Evolutionary conservation across 2,797 vertebrate genomes (phyloP), one percentile per base, ranked within the genome.

Genomic region (Phoxinus dragarum): DNA sequence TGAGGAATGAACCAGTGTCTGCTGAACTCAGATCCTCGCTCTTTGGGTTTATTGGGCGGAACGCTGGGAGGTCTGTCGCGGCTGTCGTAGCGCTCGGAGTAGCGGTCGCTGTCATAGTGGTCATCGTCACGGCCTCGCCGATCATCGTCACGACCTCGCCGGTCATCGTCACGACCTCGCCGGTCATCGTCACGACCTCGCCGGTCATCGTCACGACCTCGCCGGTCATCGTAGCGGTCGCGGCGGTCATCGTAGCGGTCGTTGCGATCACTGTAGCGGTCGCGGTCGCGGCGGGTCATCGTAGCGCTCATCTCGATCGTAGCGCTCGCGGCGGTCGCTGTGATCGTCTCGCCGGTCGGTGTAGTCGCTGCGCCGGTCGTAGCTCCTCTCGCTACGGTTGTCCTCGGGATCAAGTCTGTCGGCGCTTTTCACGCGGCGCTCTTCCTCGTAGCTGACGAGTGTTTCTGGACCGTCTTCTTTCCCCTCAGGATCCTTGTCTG

Each of bases 41-140:
- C 83, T 79, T 5, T 71, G 42, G 93, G 93, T 54, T 94, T 94
- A 74, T 85, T 91, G 69, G 80, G 36, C 3, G 93, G 92, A 19
- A 90, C 27, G 3, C 40, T 81, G 0, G 90, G 87, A 5, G 93
- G 89, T 88, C 71, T 90, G 38, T 89, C 88, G 47, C n/a, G 86
- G 31, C 83, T 78, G 23, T 86, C 80, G 16, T 80, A n/a, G 11
- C 56, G 64, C 10, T 86, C 71, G 3, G 80, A 76, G 27, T 81
- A 77, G 3, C 61, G 67, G 47, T 83, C 81, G 5, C 81, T 82
- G n/a, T 84, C 71, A 19, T 78, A 49, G 14, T 52, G 38, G 66
- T 81, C 67, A 66, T 84, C 77, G 14, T 73, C 44, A 31, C 69
- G 52, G 17, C n/a, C 2, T 17, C 31, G 5, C 10, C 42, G 71